Percentiles rank a stretch among this genome's conserved stretches.
Evolutionary conservation across 2,113 vertebrate species (phyloP).

Genomic region (Hypomesus transpacificus): DNA sequence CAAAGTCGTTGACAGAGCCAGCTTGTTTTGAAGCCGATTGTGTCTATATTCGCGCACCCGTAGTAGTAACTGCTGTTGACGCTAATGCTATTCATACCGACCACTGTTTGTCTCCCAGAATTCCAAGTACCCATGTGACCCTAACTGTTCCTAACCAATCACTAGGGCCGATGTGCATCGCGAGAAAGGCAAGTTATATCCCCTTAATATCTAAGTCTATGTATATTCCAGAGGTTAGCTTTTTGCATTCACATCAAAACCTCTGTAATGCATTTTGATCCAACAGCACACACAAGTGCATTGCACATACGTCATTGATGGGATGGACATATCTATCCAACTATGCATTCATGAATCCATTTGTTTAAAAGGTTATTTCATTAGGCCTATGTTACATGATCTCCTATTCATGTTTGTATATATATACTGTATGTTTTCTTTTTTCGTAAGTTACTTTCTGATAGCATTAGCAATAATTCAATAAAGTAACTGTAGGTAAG

Average conservation of each 20-base stretch:
- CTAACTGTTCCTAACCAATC: slow-evolving; percentile 31
- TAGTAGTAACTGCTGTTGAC: slow-evolving; percentile 30
- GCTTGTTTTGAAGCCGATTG: not conserved
- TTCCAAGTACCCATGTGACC: slow-evolving; percentile 67
- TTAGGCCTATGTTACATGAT: too few species aligned
- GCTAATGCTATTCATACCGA: slow-evolving; percentile 45
- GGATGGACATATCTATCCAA: too few species aligned
- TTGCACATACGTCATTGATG: too few species aligned
- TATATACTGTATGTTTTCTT: too few species aligned
- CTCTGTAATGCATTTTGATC: not conserved
- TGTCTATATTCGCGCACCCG: slow-evolving; percentile 4
- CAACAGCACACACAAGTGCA: too few species aligned
- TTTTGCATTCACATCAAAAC: not conserved
- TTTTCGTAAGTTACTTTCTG: too few species aligned
- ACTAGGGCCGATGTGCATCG: slow-evolving; percentile 31
- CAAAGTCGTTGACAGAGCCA: not conserved
- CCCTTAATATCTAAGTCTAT: too few species aligned
- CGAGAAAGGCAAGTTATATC: slow-evolving; percentile 48
- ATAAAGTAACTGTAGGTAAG: too few species aligned
- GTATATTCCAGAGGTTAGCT: not conserved
- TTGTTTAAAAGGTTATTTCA: too few species aligned
- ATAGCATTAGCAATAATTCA: too few species aligned
- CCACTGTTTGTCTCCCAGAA: slow-evolving; percentile 77
- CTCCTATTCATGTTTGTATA: too few species aligned
- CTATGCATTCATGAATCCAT: too few species aligned